Conservation (phyloP, 2,113 vertebrate species). For the Callorhinus ursinus region DNA sequence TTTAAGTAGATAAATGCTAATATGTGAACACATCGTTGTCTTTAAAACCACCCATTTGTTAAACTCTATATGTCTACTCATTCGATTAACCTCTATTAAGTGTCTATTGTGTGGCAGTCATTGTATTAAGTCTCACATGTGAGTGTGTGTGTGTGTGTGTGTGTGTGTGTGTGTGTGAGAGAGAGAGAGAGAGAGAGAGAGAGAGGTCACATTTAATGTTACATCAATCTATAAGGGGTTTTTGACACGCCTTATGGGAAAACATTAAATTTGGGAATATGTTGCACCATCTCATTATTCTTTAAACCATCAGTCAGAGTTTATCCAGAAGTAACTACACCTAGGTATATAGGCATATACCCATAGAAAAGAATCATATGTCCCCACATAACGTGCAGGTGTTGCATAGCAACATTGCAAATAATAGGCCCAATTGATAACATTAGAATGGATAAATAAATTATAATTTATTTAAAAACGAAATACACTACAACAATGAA, state of each 20-base stretch:
- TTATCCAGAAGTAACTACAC: not conserved
- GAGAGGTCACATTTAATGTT: not conserved
- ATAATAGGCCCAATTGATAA: not conserved
- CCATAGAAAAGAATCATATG: not conserved
- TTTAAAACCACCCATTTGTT: not conserved
- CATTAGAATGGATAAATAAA: not conserved
- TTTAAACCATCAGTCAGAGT: not conserved
- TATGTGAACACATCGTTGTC: not conserved
- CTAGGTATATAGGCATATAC: not conserved
- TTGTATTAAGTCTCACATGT: not conserved
- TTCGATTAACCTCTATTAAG: not conserved
- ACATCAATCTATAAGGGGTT: not conserved
- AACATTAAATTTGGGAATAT: not conserved
- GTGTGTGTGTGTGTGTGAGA: no score
- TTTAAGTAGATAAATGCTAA: not conserved
- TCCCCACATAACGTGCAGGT: not conserved
- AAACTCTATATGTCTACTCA: not conserved
- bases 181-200: no score
- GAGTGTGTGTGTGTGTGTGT: not conserved
- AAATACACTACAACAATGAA: not conserved
- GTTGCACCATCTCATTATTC: not conserved
- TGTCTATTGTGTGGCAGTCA: not conserved
- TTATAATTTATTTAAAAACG: not conserved
- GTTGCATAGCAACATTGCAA: not conserved
- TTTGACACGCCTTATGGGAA: not conserved